phyloP scores from a whole-genome alignment of 1,140 invertebrate species.

The Stenopsyche tienmushanensis region DNA sequence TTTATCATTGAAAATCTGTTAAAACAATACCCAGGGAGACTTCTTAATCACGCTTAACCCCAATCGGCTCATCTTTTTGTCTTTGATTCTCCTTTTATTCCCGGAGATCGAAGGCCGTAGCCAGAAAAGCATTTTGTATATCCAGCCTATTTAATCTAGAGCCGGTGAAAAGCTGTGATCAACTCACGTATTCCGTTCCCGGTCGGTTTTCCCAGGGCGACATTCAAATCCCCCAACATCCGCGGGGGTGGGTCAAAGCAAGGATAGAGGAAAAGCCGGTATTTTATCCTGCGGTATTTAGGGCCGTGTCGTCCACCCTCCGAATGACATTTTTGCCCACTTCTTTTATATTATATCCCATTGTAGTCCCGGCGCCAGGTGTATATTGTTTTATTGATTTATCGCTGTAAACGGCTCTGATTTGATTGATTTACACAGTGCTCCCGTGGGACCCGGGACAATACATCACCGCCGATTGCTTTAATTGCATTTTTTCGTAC shows the following conservation, averaged over 20 bases:
- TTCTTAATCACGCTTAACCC: no score
- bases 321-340: slow-evolving; percentile 18
- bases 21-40: no score
- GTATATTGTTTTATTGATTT: slow-evolving; percentile 25
- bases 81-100: no score
- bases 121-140: no score
- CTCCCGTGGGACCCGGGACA: background rate
- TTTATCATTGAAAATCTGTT: no score
- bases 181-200: slow-evolving; percentile 1
- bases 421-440: slow-evolving; percentile 19
- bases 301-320: background rate
- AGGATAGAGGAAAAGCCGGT: slow-evolving; percentile 12
- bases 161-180: slow-evolving; percentile 6
- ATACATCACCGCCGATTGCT: background rate
- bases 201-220: background rate
- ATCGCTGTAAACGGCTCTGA: slow-evolving; percentile 12
- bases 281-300: slow-evolving; percentile 13
- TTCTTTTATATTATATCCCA: no score
- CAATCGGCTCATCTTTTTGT: no score
- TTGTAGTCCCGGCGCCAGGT: slow-evolving; percentile 6
- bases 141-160: background rate
- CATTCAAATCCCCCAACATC: slow-evolving; percentile 17
- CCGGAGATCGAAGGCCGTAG: no score
- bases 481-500: no score
- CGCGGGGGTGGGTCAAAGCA: slow-evolving; percentile 3